Conservation (phyloP, 2,888 invertebrate genomes). For the Sarcophaga carnaria region DNA sequence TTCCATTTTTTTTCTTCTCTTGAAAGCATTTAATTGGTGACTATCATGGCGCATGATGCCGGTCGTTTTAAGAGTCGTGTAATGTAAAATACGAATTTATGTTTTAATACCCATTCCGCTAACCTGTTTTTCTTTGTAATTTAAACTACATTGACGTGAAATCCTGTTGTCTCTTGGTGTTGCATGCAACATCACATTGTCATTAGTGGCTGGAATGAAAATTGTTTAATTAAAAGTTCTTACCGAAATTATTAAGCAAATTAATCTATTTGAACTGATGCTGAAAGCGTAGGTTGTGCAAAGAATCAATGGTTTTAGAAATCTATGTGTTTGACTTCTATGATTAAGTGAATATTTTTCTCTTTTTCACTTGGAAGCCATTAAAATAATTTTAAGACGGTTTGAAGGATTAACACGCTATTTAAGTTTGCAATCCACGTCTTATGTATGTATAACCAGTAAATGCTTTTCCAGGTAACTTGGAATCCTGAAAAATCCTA, state of each 20-base stretch:
- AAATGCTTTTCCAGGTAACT: no score
- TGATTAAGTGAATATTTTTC: no score
- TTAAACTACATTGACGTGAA: constrained; percentile 28
- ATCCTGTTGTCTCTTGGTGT: constrained; percentile 3
- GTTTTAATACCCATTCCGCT: constrained; percentile 30
- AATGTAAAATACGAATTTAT: constrained; percentile 40
- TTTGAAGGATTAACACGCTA: no score
- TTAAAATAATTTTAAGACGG: no score
- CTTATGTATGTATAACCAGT: no score
- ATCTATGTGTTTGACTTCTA: neutral
- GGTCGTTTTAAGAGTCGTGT: constrained; percentile 33
- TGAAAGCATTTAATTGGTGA: constrained; percentile 59
- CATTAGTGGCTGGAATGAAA: neutral
- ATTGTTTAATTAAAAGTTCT: neutral
- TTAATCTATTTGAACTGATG: neutral
- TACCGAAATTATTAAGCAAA: neutral
- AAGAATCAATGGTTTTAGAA: neutral
- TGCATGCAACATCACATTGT: neutral
- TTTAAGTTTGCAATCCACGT: no score
- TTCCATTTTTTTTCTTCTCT: neutral
- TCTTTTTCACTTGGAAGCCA: no score
- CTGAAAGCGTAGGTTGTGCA: neutral
- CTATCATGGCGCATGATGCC: constrained; percentile 57
- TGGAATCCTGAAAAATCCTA: no score
- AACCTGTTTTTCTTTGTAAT: constrained; percentile 27